Base-by-base conservation (phyloP, 2,797 vertebrate species). In the Lagocephalus sceleratus region DNA sequence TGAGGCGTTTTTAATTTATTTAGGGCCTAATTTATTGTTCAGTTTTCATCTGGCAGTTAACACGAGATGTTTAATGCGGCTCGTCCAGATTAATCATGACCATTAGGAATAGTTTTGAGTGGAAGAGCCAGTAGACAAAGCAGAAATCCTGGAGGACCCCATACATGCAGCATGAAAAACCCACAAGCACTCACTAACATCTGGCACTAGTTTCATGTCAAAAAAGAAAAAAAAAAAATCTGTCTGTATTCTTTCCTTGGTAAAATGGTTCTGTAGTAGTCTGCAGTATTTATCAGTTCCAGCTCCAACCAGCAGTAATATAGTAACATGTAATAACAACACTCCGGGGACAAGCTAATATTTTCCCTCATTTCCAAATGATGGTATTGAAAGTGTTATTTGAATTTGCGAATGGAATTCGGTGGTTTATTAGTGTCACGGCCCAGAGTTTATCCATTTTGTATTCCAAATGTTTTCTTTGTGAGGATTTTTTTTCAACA, bases 401-500 rank as follows among this genome's bases (percentile, higher is more conserved):
- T 35, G 12, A 35, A 35, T 12, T 35, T 35, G 57, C 46, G 5
- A 57, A 29, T 6, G 57, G 6, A 3, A 32, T 47, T 15, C 25
- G 58, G 2, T 17, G 32, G 32, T 66, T 54, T 23, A 43, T 25
- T 1, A 40, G 57, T 20, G 15, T 32, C 12, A 21, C 20, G 6
- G 8, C 12, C 26, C 26, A 4, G 20, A 2, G 48, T 43, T 40
- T 57, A 16, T 44, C 20, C 5, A 32, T 66, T 65, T 52, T 63
- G 26, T 66, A 46, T 26, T 68, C 64, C 47, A 68, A 61, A 53
- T 49, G 0, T 20, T 39, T 22, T 63, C 61, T 49, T 57, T 32
- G 23, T 44, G 20, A 17, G 29, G 22, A 46, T 20, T 62, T 1
- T 62, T 1, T 57, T 26, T 54, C 51, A 44, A 2, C 51, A 66